Percentiles rank a stretch among this genome's conserved stretches.
phyloP scores from a whole-genome alignment of 2,888 invertebrate genomes.

The Pollenia angustigena region DNA sequence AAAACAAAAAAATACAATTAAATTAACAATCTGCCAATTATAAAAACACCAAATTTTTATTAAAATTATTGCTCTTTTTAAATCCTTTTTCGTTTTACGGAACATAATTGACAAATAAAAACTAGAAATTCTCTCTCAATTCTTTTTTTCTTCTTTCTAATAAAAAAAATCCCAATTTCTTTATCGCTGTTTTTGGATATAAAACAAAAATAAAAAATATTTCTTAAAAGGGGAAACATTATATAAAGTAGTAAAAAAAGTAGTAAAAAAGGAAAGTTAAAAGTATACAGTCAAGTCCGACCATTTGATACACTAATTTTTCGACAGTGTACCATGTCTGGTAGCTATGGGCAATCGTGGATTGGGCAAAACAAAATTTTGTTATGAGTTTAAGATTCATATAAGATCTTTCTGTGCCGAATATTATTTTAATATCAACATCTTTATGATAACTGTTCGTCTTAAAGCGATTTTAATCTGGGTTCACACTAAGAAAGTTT shows the following conservation, averaged over 20 bases:
- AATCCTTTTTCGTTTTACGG: not conserved
- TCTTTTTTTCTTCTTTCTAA: not conserved
- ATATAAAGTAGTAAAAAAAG: not conserved
- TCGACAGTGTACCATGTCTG: too few relatives aligned
- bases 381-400: too few relatives aligned
- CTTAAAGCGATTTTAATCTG: too few relatives aligned
- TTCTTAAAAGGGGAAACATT: not conserved
- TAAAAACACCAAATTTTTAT: conserved; percentile 39
- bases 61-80: conserved; percentile 6
- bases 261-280: not conserved
- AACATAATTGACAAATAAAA: conserved; percentile 51
- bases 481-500: too few relatives aligned
- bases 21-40: conserved; percentile 60
- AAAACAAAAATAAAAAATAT: not conserved
- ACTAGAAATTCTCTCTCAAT: conserved; percentile 1
- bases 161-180: not conserved
- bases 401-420: too few relatives aligned
- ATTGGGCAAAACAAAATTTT: too few relatives aligned
- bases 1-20: conserved; percentile 4
- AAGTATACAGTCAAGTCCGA: too few relatives aligned
- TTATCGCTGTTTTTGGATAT: conserved; percentile 12
- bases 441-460: too few relatives aligned
- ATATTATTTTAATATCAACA: too few relatives aligned
- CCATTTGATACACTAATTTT: too few relatives aligned
- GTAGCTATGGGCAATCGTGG: too few relatives aligned